Conservation (phyloP, 2,113 vertebrate genomes). For the Poeciliopsis occidentalis region DNA sequence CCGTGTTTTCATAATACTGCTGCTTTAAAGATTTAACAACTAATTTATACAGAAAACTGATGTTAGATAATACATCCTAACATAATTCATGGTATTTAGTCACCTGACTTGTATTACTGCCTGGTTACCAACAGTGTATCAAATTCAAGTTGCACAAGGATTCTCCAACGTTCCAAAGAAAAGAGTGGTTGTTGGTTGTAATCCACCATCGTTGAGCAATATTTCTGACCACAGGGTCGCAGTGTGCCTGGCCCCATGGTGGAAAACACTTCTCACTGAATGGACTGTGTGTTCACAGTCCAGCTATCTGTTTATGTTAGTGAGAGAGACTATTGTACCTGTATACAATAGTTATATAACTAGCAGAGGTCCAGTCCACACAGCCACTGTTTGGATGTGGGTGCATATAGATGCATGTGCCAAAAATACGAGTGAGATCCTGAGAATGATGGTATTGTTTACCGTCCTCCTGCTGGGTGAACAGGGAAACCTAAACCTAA, state of each 20-base stretch:
- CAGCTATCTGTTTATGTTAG: constrained; percentile 23
- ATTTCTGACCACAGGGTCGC: constrained; percentile 52
- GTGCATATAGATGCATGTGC: constrained; percentile 23
- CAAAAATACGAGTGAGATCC: constrained; percentile 17
- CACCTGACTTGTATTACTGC: constrained; percentile 13
- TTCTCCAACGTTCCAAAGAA: constrained; percentile 48
- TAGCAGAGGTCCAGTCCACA: constrained; percentile 26
- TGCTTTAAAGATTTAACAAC: not conserved
- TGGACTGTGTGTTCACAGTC: constrained; percentile 49
- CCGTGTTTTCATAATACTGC: no score
- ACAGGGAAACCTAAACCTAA: constrained; percentile 68
- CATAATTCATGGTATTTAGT: constrained; percentile 20
- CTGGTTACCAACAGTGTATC: not conserved
- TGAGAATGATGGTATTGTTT: constrained; percentile 75
- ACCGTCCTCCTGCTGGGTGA: constrained; percentile 66
- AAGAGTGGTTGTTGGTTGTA: constrained; percentile 43
- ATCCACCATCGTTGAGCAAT: constrained; percentile 51
- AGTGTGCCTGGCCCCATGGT: constrained; percentile 37
- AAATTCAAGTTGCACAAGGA: constrained; percentile 26
- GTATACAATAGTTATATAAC: constrained; percentile 52
- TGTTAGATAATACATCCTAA: constrained; percentile 14
- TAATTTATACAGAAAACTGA: not conserved
- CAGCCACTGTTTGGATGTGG: constrained; percentile 15
- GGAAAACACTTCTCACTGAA: constrained; percentile 54
- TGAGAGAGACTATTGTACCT: constrained; percentile 26